Percentiles rank a stretch among this genome's conserved stretches.
Conservation (phyloP, 2,113 vertebrate genomes). For the Genyomyrus donnyi region DNA sequence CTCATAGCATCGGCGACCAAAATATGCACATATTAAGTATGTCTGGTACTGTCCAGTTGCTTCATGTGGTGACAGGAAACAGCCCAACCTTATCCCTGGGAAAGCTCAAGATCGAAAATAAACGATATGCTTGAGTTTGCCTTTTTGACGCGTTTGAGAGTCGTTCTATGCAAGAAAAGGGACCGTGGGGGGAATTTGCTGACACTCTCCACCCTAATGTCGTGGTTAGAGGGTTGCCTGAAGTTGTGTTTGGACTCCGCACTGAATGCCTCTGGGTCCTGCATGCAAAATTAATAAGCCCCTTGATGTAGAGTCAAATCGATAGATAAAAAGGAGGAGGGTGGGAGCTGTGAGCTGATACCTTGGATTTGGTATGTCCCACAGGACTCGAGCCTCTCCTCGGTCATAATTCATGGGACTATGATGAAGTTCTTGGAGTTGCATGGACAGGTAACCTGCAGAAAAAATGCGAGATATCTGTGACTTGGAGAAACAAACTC, state of each 20-base stretch:
- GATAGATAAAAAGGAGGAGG: not conserved
- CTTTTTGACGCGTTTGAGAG: not conserved
- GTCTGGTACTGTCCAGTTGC: not conserved
- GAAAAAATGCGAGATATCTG: not conserved
- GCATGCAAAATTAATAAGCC: slow-evolving; percentile 2
- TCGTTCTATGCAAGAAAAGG: not conserved
- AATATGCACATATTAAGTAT: not conserved
- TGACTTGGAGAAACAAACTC: not conserved
- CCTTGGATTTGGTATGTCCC: not conserved
- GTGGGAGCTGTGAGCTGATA: not conserved
- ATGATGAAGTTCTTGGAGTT: not conserved
- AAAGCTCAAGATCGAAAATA: not conserved
- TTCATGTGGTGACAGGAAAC: not conserved
- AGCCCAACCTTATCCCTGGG: not conserved
- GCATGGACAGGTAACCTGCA: not conserved
- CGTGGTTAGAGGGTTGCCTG: not conserved
- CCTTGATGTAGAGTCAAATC: not conserved
- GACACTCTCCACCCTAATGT: not conserved
- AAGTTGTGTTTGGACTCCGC: not conserved
- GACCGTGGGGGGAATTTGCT: not conserved
- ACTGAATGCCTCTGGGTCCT: not conserved
- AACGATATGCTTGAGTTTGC: not conserved
- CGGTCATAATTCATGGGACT: not conserved
- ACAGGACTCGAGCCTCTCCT: not conserved
- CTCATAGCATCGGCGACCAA: not conserved